Conservation (phyloP, 2,113 vertebrate species). For the Bambusicola thoracicus region DNA sequence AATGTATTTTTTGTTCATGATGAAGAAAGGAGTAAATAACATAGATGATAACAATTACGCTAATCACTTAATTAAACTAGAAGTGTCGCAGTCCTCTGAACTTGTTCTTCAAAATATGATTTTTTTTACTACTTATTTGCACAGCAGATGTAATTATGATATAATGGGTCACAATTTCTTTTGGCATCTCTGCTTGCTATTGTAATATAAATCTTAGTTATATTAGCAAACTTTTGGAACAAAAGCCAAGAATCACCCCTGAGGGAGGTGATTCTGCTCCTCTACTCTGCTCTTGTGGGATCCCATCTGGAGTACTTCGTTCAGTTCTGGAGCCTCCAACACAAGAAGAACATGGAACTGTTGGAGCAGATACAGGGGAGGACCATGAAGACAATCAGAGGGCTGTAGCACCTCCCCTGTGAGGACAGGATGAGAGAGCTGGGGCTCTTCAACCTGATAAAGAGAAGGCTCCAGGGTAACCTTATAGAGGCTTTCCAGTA, state of each 20-base stretch:
- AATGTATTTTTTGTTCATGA: not conserved
- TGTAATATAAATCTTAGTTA: conserved; percentile 16
- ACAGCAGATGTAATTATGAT: not conserved
- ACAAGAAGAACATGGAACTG: too few species aligned
- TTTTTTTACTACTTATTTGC: not conserved
- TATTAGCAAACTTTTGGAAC: not conserved
- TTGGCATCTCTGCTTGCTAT: not conserved
- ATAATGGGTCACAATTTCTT: conserved; percentile 6
- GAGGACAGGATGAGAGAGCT: too few species aligned
- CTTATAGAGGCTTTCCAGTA: too few species aligned
- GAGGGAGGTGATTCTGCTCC: too few species aligned
- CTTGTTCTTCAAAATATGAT: conserved; percentile 7
- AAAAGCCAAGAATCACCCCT: not conserved
- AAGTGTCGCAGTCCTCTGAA: not conserved
- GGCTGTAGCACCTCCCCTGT: too few species aligned
- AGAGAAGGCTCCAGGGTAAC: too few species aligned
- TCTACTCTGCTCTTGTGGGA: too few species aligned
- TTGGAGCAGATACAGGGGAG: too few species aligned
- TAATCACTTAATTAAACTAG: not conserved
- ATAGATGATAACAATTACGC: not conserved
- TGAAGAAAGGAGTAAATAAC: not conserved
- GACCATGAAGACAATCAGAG: too few species aligned
- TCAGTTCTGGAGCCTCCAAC: too few species aligned
- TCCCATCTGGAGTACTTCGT: too few species aligned
- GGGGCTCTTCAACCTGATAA: too few species aligned